A percentile compares a stretch with the other conserved stretches of the same genome.
Conservation (phyloP, 2,888 invertebrate species). For the Cacoxenus indagator region DNA sequence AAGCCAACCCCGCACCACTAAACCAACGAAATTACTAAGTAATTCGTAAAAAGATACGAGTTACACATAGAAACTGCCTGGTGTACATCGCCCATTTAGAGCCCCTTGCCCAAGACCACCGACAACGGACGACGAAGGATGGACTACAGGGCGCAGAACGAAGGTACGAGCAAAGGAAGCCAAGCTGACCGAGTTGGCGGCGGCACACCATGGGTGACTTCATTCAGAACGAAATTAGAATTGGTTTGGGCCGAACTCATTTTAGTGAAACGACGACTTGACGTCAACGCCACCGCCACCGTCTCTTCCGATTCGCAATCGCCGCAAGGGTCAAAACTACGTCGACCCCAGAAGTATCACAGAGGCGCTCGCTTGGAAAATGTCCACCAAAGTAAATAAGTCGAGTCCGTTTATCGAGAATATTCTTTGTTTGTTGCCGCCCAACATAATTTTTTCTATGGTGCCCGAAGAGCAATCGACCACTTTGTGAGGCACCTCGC, state of each 20-base stretch:
- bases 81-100: conserved; percentile 35
- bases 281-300: neutral
- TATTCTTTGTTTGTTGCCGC: neutral
- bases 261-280: conserved; percentile 7
- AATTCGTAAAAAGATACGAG: conserved; percentile 33
- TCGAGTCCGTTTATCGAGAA: neutral
- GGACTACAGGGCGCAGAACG: neutral
- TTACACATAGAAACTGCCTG: conserved; percentile 43
- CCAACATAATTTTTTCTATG: neutral
- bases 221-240: conserved; percentile 38
- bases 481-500: neutral
- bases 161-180: conserved; percentile 33
- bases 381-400: conserved; percentile 8
- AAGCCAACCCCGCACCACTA: conserved; percentile 40
- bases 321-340: neutral
- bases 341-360: conserved; percentile 4
- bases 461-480: conserved; percentile 8
- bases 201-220: conserved; percentile 36
- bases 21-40: conserved; percentile 20
- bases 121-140: neutral
- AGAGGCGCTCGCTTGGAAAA: conserved; percentile 37
- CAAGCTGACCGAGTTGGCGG: conserved; percentile 46
- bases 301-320: neutral
- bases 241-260: conserved; percentile 29
- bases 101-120: neutral